A percentile compares a stretch with the other conserved stretches of the same genome.
Evolutionary conservation across 2,113 vertebrate species (phyloP).

Genomic region (Sphaerodactylus townsendi): DNA sequence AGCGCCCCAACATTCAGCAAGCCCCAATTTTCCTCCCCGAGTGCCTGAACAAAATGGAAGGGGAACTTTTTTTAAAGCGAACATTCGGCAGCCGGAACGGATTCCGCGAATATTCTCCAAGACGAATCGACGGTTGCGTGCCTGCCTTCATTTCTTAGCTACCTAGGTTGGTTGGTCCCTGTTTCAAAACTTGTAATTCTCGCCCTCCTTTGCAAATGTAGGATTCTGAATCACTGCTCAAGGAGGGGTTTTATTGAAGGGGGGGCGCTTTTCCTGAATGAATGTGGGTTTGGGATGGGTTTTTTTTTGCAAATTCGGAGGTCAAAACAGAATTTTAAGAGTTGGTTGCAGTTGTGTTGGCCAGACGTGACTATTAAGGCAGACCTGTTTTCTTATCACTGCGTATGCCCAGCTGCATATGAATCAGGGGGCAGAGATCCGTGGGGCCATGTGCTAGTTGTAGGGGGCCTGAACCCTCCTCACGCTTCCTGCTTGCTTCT

Average conservation of each 20-base stretch:
- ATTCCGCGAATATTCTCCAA: not conserved
- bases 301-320: slow-evolving; percentile 31
- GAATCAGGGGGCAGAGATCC: not conserved
- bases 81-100: not conserved
- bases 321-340: slow-evolving; percentile 49
- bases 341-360: slow-evolving; percentile 31
- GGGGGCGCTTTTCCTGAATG: slow-evolving; percentile 43
- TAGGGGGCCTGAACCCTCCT: not conserved
- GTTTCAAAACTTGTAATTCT: not conserved
- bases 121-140: no score
- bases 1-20: no score
- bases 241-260: slow-evolving; percentile 2
- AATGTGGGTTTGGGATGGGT: slow-evolving; percentile 12
- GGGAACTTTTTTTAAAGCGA: no score
- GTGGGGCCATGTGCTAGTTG: no score
- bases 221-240: not conserved
- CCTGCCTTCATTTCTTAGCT: not conserved
- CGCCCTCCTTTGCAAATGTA: not conserved
- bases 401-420: not conserved
- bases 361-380: no score
- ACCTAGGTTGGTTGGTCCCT: not conserved
- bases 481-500: not conserved
- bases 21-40: not conserved
- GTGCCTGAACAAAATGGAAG: not conserved
- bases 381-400: not conserved